Evolutionary conservation across 2,113 vertebrate genomes (phyloP).

Genomic region (Seriola dumerili): DNA sequence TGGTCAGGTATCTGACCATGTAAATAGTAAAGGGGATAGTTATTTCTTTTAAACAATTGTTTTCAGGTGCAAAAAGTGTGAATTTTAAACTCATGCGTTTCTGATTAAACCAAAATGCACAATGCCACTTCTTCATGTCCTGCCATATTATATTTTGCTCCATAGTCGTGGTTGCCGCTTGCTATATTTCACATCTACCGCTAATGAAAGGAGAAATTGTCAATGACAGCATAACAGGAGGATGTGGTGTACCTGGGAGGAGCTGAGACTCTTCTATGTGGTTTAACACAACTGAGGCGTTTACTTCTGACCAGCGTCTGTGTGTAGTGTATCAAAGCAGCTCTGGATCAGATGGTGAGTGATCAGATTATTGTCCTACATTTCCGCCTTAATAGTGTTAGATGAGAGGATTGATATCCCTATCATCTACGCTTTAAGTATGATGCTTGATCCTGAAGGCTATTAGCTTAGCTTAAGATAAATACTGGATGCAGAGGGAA

Average conservation of each 20-base stretch:
- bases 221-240: background rate
- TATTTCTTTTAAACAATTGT: background rate
- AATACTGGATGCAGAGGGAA: background rate
- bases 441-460: background rate
- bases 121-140: background rate
- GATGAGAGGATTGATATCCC: background rate
- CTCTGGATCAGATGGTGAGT: background rate
- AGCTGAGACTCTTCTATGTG: background rate
- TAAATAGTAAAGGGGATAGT: background rate
- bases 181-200: background rate
- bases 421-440: background rate
- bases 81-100: no score
- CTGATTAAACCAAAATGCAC: no score
- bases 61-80: background rate
- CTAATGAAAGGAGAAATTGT: conserved; percentile 12
- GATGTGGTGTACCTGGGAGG: conserved; percentile 38
- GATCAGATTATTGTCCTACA: background rate
- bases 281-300: background rate
- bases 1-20: background rate
- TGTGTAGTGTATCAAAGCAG: background rate
- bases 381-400: background rate
- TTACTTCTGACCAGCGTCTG: background rate
- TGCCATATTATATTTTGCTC: background rate
- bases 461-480: background rate
- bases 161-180: background rate